phyloP scores from a whole-genome alignment of 2,113 vertebrate species.

The Phaethon lepturus region DNA sequence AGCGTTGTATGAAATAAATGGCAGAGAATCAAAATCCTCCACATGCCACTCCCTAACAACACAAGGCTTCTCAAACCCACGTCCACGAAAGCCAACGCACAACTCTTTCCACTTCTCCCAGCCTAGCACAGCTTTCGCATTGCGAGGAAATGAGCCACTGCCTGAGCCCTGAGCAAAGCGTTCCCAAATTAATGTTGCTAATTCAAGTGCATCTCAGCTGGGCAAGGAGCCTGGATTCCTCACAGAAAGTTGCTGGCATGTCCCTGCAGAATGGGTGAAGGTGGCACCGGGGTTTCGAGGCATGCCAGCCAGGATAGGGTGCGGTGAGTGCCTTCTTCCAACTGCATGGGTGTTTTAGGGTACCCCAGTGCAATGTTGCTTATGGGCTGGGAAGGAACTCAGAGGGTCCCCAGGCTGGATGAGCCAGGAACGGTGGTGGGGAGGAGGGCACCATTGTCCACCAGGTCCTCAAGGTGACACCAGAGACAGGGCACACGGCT shows the following conservation, averaged over 20 bases:
- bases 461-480: neutral
- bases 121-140: neutral
- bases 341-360: rapidly evolving
- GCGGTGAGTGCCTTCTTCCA: rapidly evolving
- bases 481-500: neutral
- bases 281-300: rapidly evolving
- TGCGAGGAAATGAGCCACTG: neutral
- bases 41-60: neutral
- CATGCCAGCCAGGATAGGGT: neutral
- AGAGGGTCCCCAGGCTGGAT: neutral
- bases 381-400: neutral
- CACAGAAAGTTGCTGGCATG: rapidly evolving
- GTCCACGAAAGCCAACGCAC: rapidly evolving
- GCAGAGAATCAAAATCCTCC: neutral
- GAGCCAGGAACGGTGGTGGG: neutral
- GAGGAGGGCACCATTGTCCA: neutral
- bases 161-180: neutral
- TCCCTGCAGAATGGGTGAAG: neutral
- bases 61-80: neutral
- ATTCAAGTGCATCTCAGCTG: neutral
- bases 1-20: neutral
- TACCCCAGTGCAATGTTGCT: neutral
- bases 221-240: neutral
- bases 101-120: neutral
- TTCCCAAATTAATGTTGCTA: neutral